These are phyloP conservation scores for Oryzaephilus surinamensis DNA, from an alignment of 1,140 invertebrate species.

Conservation along the genomic window DNA sequence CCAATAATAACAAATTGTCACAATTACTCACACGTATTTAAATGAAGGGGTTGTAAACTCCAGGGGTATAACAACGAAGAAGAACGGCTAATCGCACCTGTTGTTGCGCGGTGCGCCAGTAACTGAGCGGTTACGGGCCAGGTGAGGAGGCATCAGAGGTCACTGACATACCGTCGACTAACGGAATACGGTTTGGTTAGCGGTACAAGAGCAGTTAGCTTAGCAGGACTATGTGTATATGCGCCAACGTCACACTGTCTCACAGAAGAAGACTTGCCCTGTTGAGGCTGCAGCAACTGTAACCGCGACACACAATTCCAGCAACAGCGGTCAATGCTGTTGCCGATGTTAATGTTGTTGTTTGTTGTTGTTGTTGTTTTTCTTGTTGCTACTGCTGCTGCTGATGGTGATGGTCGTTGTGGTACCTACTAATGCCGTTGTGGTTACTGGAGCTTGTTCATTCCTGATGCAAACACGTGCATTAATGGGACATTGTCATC, in stretches of 20 bases:
- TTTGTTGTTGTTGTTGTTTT: too few species aligned
- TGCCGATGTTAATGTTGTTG: too few species aligned
- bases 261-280: slow-evolving; percentile 17
- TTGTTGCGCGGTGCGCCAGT: slow-evolving; percentile 31
- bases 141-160: slow-evolving; percentile 32
- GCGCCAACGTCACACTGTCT: slow-evolving; percentile 21
- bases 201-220: slow-evolving; percentile 34
- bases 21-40: slow-evolving; percentile 4
- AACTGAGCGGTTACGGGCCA: slow-evolving; percentile 29
- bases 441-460: too few species aligned
- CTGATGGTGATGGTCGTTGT: too few species aligned
- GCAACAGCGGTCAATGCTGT: too few species aligned
- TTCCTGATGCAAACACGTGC: too few species aligned
- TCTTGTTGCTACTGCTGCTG: too few species aligned
- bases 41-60: slow-evolving; percentile 13
- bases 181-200: slow-evolving; percentile 30
- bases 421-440: too few species aligned
- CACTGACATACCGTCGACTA: slow-evolving; percentile 28
- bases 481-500: too few species aligned
- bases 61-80: too few species aligned
- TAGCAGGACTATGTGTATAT: slow-evolving; percentile 34
- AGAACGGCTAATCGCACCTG: slow-evolving; percentile 31
- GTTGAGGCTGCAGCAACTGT: slow-evolving; percentile 5
- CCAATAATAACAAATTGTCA: too few species aligned
- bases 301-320: too few species aligned